Percentiles rank a stretch among this genome's conserved stretches.
Conservation (phyloP, 2,888 invertebrate species). For the Phlogophora meticulosa region DNA sequence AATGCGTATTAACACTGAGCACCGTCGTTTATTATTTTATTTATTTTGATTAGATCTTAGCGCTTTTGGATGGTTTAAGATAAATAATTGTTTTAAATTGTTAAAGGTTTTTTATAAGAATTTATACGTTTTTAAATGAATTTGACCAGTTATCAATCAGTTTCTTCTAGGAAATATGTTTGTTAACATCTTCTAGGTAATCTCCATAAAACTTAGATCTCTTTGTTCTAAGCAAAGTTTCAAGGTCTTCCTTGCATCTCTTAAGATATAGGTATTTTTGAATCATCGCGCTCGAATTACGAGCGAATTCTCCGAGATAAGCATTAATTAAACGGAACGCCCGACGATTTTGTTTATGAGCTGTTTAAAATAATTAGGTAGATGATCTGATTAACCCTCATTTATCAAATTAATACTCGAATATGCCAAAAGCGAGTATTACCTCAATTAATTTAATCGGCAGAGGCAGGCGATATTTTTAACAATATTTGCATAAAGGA, state of each 20-base stretch:
- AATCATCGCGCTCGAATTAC: constrained; percentile 31
- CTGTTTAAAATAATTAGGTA: constrained; percentile 85
- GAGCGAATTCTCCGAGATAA: constrained; percentile 55
- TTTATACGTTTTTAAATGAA: neutral
- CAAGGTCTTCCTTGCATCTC: constrained; percentile 16
- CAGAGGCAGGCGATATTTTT: constrained; percentile 77
- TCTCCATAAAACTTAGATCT: neutral
- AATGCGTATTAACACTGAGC: constrained; percentile 90
- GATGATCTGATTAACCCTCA: constrained; percentile 80
- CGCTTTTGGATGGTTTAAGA: constrained; percentile 52
- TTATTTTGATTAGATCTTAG: constrained; percentile 78
- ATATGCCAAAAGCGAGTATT: constrained; percentile 80
- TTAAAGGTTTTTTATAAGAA: constrained; percentile 18
- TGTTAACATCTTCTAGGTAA: neutral
- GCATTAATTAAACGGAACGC: constrained; percentile 68
- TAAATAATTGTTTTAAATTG: constrained; percentile 52
- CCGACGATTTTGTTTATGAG: constrained; percentile 71
- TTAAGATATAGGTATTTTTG: constrained; percentile 18
- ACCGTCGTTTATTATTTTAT: constrained; percentile 83
- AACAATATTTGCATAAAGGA: constrained; percentile 87
- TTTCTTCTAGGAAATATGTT: constrained; percentile 1
- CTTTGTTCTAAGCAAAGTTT: constrained; percentile 15
- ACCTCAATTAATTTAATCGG: constrained; percentile 84
- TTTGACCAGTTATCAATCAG: constrained; percentile 8
- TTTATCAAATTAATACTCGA: constrained; percentile 83